These are phyloP conservation scores for Bacillus rossius DNA, from an alignment of 1,140 invertebrate species.

Conservation along the genomic window DNA sequence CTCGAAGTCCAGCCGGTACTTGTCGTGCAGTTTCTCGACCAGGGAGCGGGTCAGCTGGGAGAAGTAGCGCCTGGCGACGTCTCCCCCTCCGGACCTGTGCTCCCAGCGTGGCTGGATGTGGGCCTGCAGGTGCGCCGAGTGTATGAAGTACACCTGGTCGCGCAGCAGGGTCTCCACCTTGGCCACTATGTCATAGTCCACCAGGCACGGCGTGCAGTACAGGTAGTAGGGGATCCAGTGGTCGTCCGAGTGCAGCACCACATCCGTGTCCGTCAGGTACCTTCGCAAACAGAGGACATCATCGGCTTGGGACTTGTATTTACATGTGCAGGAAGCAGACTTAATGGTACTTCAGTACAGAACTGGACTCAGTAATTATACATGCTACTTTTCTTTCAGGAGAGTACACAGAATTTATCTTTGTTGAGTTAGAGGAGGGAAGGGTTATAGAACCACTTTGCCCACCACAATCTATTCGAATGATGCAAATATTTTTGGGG, in stretches of 20 bases:
- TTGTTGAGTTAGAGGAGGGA: too few relatives aligned
- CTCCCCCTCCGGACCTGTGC: constrained; percentile 36
- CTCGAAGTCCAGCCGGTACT: constrained; percentile 69
- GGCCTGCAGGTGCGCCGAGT: constrained; percentile 50
- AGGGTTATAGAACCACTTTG: too few relatives aligned
- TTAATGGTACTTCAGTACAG: neutral
- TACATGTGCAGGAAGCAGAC: neutral
- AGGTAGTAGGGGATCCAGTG: constrained; percentile 70
- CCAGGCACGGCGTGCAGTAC: constrained; percentile 67
- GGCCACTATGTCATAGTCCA: constrained; percentile 56
- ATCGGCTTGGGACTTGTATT: neutral
- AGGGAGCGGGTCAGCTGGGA: constrained; percentile 51
- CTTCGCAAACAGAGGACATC: neutral
- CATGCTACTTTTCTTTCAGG: neutral
- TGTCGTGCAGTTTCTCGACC: constrained; percentile 55
- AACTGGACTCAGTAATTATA: neutral
- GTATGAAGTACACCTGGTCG: constrained; percentile 62
- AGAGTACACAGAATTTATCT: neutral
- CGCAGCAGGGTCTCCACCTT: constrained; percentile 63
- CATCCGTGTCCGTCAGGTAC: constrained; percentile 37
- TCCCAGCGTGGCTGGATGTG: constrained; percentile 46
- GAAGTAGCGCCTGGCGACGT: constrained; percentile 51
- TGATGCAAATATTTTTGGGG: too few relatives aligned
- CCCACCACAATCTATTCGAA: too few relatives aligned
- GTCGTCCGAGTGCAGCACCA: constrained; percentile 44